phyloP scores from a whole-genome alignment of 2,888 invertebrate genomes.

The Tetrapedia diversipes region DNA sequence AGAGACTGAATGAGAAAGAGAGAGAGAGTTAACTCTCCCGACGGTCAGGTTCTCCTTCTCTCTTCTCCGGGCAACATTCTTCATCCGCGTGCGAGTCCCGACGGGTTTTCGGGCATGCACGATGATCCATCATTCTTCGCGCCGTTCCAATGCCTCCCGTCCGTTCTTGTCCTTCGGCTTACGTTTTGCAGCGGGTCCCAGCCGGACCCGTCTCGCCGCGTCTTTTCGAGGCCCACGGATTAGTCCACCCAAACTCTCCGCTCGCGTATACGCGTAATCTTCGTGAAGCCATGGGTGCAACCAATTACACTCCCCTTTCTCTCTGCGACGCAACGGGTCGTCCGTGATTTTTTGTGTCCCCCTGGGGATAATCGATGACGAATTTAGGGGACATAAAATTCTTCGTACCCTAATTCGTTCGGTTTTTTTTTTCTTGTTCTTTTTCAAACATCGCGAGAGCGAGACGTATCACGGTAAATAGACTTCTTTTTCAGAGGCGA shows the following conservation, averaged over 20 bases:
- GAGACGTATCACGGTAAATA: slow-evolving; percentile 17
- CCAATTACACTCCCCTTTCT: neutral
- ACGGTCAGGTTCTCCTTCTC: slow-evolving; percentile 56
- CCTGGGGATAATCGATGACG: neutral
- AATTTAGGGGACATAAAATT: neutral
- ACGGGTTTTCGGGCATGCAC: slow-evolving; percentile 74
- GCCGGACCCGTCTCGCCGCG: slow-evolving; percentile 19
- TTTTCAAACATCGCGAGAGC: no score
- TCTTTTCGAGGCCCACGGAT: slow-evolving; percentile 15
- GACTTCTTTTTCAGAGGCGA: slow-evolving; percentile 3
- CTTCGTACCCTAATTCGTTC: neutral
- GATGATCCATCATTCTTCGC: slow-evolving; percentile 76
- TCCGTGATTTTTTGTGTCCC: neutral
- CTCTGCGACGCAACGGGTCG: neutral
- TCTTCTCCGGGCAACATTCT: slow-evolving; percentile 69
- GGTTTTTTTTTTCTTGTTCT: neutral
- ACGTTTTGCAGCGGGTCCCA: slow-evolving; percentile 57
- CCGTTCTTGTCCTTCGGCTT: slow-evolving; percentile 64
- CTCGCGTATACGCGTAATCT: neutral
- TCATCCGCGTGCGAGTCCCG: slow-evolving; percentile 70
- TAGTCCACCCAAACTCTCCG: no score
- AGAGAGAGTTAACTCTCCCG: slow-evolving; percentile 38
- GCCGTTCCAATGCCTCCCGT: slow-evolving; percentile 69
- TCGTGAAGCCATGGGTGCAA: neutral
- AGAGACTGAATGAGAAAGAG: no score